These are phyloP conservation scores for Noctua janthe DNA, from an alignment of 2,888 invertebrate species.

Conservation along the genomic window DNA sequence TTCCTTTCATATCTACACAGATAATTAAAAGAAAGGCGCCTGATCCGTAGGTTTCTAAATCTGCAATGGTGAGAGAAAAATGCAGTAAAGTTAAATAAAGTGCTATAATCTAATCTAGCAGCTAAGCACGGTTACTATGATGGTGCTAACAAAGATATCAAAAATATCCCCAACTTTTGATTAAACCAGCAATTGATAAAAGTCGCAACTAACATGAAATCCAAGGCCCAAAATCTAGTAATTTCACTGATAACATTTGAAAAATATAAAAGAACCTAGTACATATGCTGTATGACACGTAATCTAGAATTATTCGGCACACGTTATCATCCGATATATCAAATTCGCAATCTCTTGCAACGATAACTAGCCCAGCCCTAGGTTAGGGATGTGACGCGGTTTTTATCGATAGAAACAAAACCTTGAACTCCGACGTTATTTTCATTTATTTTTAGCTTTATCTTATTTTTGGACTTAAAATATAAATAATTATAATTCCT, in stretches of 20 bases:
- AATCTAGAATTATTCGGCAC: slow-evolving; percentile 83
- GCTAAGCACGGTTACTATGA: background rate
- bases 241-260: slow-evolving; percentile 50
- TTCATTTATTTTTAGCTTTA: background rate
- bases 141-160: slow-evolving; percentile 14
- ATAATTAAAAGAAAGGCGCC: background rate
- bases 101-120: background rate
- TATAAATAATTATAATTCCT: background rate
- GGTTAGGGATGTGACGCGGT: slow-evolving; percentile 78
- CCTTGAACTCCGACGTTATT: slow-evolving; percentile 23
- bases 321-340: slow-evolving; percentile 81
- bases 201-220: slow-evolving; percentile 28
- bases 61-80: background rate
- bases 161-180: slow-evolving; percentile 45
- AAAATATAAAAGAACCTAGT: slow-evolving; percentile 57
- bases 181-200: slow-evolving; percentile 44
- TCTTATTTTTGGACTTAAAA: background rate
- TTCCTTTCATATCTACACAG: background rate
- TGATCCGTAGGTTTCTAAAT: background rate
- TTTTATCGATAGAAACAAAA: slow-evolving; percentile 39
- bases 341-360: slow-evolving; percentile 86
- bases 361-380: slow-evolving; percentile 87
- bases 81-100: slow-evolving; percentile 11
- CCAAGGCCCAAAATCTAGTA: slow-evolving; percentile 51
- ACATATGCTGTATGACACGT: slow-evolving; percentile 53